A percentile compares a stretch with the other conserved stretches of the same genome.
These are phyloP conservation scores for Ruditapes philippinarum DNA, from an alignment of 1,140 invertebrate species.

Conservation along the genomic window DNA sequence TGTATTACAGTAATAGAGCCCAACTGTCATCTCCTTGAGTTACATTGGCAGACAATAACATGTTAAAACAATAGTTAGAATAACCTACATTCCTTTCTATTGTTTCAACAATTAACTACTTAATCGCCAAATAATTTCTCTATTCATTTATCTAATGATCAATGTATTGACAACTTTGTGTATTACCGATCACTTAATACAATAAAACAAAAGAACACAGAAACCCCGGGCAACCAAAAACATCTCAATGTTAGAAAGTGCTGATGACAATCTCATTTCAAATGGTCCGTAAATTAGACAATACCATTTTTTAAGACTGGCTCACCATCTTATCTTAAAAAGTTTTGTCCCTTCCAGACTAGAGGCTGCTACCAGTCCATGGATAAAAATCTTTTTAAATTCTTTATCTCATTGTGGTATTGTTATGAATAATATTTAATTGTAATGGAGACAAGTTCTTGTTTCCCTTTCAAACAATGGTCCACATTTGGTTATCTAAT, in stretches of 20 bases:
- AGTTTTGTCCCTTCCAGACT: conserved; percentile 52
- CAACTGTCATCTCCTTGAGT: conserved; percentile 2
- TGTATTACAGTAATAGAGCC: background rate
- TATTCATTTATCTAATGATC: conserved; percentile 28
- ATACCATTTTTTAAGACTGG: conserved; percentile 39
- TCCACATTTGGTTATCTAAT: conserved; percentile 50
- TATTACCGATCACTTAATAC: conserved; percentile 32
- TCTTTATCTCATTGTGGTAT: conserved; percentile 16
- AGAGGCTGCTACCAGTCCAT: conserved; percentile 42
- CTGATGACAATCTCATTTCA: conserved; percentile 56
- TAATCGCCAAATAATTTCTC: conserved; percentile 16
- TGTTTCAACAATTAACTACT: conserved; percentile 15
- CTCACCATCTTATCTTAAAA: conserved; percentile 39
- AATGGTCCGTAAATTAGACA: conserved; percentile 39
- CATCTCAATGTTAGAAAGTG: conserved; percentile 27
- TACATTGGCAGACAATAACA: conserved; percentile 5
- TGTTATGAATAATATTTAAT: conserved; percentile 48
- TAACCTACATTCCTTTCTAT: conserved; percentile 23
- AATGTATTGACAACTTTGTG: conserved; percentile 13
- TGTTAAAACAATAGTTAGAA: conserved; percentile 2
- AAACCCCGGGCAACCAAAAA: conserved; percentile 1
- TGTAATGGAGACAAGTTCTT: conserved; percentile 15
- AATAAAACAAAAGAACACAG: conserved; percentile 17
- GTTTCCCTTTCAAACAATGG: conserved; percentile 26
- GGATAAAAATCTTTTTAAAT: conserved; percentile 34